Evolutionary conservation across 1,140 invertebrate genomes (phyloP).

Genomic region (Lethocerus indicus): DNA sequence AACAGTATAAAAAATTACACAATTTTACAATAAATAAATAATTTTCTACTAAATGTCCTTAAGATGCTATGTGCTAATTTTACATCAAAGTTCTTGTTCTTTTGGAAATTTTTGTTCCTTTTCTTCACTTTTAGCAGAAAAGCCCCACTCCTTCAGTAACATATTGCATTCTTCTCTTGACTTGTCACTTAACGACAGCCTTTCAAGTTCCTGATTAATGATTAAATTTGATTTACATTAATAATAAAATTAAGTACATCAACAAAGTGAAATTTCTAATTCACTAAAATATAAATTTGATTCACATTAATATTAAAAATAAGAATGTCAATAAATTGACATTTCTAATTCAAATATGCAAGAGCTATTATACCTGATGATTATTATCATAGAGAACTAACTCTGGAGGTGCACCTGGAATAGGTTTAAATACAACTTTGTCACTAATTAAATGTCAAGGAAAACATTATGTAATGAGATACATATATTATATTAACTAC

Average conservation of each 20-base stretch:
- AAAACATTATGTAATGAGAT: no score
- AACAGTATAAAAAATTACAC: not conserved
- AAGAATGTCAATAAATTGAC: not conserved
- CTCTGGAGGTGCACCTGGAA: slow-evolving; percentile 46
- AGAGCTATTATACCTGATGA: slow-evolving; percentile 27
- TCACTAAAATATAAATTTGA: not conserved
- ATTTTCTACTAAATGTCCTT: not conserved
- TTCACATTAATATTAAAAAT: not conserved
- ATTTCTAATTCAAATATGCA: not conserved
- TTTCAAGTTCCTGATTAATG: slow-evolving; percentile 38
- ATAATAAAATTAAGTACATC: not conserved
- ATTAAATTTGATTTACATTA: not conserved
- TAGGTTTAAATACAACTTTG: slow-evolving; percentile 44
- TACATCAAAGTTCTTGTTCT: not conserved
- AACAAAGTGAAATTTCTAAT: not conserved
- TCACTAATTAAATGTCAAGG: slow-evolving; percentile 26
- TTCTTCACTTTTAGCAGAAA: slow-evolving; percentile 10
- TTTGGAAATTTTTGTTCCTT: no score
- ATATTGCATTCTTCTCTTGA: slow-evolving; percentile 49
- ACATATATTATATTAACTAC: no score
- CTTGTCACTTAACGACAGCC: slow-evolving; percentile 35
- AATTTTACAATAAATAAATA: not conserved
- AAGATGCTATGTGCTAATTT: not conserved
- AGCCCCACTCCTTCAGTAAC: slow-evolving; percentile 25
- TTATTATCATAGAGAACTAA: slow-evolving; percentile 38